These are phyloP conservation scores for Lindbergichthys nudifrons DNA, from an alignment of 2,797 vertebrate species.

Conservation along the genomic window DNA sequence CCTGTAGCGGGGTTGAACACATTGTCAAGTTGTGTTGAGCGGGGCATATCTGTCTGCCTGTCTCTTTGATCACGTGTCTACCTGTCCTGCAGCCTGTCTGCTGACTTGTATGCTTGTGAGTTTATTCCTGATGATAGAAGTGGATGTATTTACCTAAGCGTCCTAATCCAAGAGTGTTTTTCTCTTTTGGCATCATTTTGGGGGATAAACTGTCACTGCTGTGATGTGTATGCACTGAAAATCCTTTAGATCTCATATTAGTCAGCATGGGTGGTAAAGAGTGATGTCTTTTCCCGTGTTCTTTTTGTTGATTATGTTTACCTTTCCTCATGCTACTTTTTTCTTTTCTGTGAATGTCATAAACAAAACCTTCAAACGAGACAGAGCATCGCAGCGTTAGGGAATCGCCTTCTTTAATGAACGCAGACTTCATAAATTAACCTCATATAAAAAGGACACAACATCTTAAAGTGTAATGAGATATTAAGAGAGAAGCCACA, in stretches of 20 bases:
- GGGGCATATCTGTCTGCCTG: constrained; percentile 47
- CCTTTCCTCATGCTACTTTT: constrained; percentile 21
- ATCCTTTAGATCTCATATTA: constrained; percentile 52
- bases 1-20: constrained; percentile 61
- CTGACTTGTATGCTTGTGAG: constrained; percentile 14
- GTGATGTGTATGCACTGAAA: constrained; percentile 44
- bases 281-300: constrained; percentile 23
- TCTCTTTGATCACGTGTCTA: constrained; percentile 59
- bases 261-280: constrained; percentile 30
- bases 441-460: constrained; percentile 35
- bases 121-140: constrained; percentile 30
- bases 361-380: constrained; percentile 37
- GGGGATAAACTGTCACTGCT: constrained; percentile 47
- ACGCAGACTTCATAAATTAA: constrained; percentile 45
- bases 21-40: constrained; percentile 64
- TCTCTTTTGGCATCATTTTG: constrained; percentile 38
- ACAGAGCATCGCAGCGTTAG: constrained; percentile 6
- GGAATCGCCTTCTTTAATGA: constrained; percentile 33
- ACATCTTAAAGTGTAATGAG: constrained; percentile 50
- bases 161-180: constrained; percentile 47
- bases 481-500: constrained; percentile 42
- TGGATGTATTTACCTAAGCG: constrained; percentile 43
- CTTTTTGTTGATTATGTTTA: constrained; percentile 35
- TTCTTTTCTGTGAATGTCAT: constrained; percentile 28
- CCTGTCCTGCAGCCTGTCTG: constrained; percentile 40